These are phyloP conservation scores for Hydractinia symbiolongicarpus DNA, from an alignment of 30 jellyfish, hydroid and myxozoan species.

Conservation along the genomic window DNA sequence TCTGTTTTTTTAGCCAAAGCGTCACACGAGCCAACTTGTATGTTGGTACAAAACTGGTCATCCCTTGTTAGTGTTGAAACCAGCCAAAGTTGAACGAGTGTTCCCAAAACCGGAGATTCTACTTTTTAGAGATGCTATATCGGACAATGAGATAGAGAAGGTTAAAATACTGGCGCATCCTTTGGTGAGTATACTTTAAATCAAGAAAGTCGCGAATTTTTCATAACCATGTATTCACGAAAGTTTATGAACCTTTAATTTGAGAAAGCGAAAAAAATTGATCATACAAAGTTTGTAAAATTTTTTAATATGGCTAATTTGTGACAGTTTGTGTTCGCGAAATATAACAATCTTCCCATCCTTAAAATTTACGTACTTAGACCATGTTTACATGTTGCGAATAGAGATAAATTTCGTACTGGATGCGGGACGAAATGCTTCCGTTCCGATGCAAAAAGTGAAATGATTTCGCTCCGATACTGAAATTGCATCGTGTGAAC, in stretches of 20 bases:
- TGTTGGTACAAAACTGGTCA: constrained; percentile 64
- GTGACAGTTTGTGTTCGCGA: no score
- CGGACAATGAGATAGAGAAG: constrained; percentile 54
- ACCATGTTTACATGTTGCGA: no score
- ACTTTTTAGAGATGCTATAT: constrained; percentile 43
- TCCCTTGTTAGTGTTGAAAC: constrained; percentile 59
- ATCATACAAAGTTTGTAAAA: background rate
- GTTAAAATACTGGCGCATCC: constrained; percentile 68
- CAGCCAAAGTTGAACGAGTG: constrained; percentile 68
- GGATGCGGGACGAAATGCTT: no score
- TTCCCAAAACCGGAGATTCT: constrained; percentile 59
- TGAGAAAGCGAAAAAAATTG: background rate
- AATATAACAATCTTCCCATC: no score
- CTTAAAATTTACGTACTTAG: no score
- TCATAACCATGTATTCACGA: background rate
- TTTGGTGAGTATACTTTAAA: constrained; percentile 39
- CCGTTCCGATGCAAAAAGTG: no score
- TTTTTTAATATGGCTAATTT: background rate
- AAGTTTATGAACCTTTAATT: background rate
- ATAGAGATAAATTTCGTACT: no score
- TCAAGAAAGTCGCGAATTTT: background rate
- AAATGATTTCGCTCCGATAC: no score
- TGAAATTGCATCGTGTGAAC: no score
- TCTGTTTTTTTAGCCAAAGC: constrained; percentile 54
- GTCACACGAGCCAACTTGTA: constrained; percentile 23